A percentile compares a stretch with the other conserved stretches of the same genome.
phyloP scores from a whole-genome alignment of 2,113 vertebrate genomes.

The Ascaphus truei region DNA sequence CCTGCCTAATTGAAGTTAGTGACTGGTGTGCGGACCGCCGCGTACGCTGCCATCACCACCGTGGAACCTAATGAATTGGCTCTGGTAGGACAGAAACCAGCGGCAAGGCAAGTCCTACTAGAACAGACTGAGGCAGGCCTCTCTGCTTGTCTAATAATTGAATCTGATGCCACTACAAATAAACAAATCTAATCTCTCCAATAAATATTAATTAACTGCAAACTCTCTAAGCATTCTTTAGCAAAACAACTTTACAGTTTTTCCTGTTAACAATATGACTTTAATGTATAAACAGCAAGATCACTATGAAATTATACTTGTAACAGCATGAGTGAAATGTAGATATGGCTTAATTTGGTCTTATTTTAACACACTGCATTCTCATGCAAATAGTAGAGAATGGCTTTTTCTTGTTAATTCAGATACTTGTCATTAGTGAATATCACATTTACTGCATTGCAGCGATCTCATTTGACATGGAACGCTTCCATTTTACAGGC shows the following conservation, averaged over 20 bases:
- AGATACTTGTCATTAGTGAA: background rate
- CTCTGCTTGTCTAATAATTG: constrained; percentile 3
- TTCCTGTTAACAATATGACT: background rate
- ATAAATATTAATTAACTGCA: too few relatives aligned
- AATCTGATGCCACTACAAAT: constrained; percentile 3
- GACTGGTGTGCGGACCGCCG: too few relatives aligned
- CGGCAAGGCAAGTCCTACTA: too few relatives aligned
- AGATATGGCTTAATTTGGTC: background rate
- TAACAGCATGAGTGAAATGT: background rate
- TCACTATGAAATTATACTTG: background rate
- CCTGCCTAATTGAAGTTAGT: too few relatives aligned
- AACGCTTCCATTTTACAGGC: constrained; percentile 9
- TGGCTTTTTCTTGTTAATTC: background rate
- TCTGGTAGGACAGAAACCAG: too few relatives aligned
- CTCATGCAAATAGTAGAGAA: background rate
- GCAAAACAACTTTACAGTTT: background rate
- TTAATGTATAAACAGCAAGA: background rate
- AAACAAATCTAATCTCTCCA: too few relatives aligned
- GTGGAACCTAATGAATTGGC: too few relatives aligned
- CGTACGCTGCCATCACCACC: too few relatives aligned
- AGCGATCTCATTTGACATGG: background rate
- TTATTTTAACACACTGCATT: background rate
- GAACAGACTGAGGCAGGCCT: too few relatives aligned
- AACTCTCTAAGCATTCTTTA: constrained; percentile 9
- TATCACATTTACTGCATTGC: constrained; percentile 14